Evolutionary conservation across 2,888 invertebrate genomes (phyloP).

Genomic region (Synanthedon vespiformis): DNA sequence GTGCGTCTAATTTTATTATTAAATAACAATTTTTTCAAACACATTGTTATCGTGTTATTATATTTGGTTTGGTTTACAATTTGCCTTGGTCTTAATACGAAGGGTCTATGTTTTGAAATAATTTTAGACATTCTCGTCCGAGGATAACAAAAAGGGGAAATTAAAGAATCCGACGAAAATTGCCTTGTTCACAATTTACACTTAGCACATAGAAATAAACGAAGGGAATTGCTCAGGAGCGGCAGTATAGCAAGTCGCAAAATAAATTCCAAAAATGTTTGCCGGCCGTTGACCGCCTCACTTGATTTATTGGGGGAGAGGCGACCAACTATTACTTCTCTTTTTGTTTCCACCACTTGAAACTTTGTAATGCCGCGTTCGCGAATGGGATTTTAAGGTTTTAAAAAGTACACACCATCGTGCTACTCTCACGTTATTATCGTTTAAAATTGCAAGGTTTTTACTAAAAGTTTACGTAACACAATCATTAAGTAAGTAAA

Average conservation of each 20-base stretch:
- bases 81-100: too few relatives aligned
- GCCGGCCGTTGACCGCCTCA: slow-evolving; percentile 28
- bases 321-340: slow-evolving; percentile 49
- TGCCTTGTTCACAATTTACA: background rate
- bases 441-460: too few relatives aligned
- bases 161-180: background rate
- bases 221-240: slow-evolving; percentile 12
- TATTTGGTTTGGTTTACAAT: too few relatives aligned
- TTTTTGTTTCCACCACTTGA: slow-evolving; percentile 45
- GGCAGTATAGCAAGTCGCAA: slow-evolving; percentile 24
- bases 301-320: slow-evolving; percentile 63
- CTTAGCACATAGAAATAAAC: background rate
- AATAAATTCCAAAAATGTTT: slow-evolving; percentile 62
- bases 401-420: background rate
- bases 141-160: background rate
- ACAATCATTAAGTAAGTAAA: too few relatives aligned
- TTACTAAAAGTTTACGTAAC: too few relatives aligned
- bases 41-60: too few relatives aligned
- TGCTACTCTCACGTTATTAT: background rate
- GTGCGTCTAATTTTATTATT: too few relatives aligned
- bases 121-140: too few relatives aligned
- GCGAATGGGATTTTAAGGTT: slow-evolving; percentile 27
- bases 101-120: too few relatives aligned
- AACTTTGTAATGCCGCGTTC: slow-evolving; percentile 36
- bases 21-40: too few relatives aligned